These are phyloP conservation scores for Akabosia matsudoensis DNA, from an alignment of 1,140 invertebrate genomes.

Conservation along the genomic window DNA sequence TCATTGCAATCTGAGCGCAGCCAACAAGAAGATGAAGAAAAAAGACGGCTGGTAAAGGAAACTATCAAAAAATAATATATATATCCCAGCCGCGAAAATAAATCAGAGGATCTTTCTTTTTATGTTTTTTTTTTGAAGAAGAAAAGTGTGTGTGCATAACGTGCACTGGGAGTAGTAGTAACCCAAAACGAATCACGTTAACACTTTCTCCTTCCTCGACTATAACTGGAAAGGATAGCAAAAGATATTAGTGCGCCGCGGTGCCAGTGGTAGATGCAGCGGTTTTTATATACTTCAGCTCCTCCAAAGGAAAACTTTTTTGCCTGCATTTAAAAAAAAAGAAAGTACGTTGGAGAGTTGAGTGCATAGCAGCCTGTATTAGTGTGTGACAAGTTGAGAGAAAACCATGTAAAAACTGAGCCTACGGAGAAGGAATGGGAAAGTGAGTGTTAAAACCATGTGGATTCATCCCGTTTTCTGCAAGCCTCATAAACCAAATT, in stretches of 20 bases:
- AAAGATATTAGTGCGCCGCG: neutral
- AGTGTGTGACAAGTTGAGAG: too few relatives aligned
- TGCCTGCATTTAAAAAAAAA: too few relatives aligned
- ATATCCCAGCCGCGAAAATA: too few relatives aligned
- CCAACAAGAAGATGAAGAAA: neutral
- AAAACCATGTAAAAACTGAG: too few relatives aligned
- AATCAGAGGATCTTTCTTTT: too few relatives aligned
- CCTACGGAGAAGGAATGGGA: neutral
- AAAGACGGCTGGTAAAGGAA: neutral
- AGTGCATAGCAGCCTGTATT: too few relatives aligned
- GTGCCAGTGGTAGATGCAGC: neutral
- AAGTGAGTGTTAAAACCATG: slow-evolving; percentile 24
- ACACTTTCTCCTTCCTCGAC: neutral
- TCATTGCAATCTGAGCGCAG: slow-evolving; percentile 16
- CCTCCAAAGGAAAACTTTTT: too few relatives aligned
- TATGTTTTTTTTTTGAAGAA: too few relatives aligned
- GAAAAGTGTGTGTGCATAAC: neutral
- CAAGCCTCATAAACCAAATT: slow-evolving; percentile 23
- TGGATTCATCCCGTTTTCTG: slow-evolving; percentile 9
- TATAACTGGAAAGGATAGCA: neutral
- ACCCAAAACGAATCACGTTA: neutral
- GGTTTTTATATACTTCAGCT: too few relatives aligned
- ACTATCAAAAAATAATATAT: too few relatives aligned
- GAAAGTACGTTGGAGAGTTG: too few relatives aligned
- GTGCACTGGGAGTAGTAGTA: neutral